Conservation (phyloP, 1,140 invertebrate genomes). For the Zaprionus ornatus region DNA sequence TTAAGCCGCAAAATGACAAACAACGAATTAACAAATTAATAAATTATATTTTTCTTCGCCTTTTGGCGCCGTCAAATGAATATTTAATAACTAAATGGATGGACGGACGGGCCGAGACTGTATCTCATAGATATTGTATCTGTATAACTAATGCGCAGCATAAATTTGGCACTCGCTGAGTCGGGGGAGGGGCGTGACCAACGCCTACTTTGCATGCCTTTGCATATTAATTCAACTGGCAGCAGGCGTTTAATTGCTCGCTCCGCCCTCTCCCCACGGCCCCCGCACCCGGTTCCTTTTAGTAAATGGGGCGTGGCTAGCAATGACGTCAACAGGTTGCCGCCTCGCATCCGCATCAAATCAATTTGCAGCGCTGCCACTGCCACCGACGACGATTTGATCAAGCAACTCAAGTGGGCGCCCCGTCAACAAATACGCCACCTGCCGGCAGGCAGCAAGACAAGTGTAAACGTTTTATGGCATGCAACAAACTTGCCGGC, state of each 20-base stretch:
- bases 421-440: not conserved
- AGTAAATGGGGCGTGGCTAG: conserved; percentile 61
- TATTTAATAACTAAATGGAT: conserved; percentile 58
- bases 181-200: not conserved
- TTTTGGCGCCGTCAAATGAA: conserved; percentile 50
- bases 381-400: conserved; percentile 20
- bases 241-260: conserved; percentile 63
- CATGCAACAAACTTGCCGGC: conserved; percentile 15
- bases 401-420: conserved; percentile 24
- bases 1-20: conserved; percentile 83
- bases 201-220: conserved; percentile 52
- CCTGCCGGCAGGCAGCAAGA: conserved; percentile 11
- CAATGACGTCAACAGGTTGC: conserved; percentile 73
- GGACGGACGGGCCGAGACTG: conserved; percentile 31
- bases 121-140: conserved; percentile 40
- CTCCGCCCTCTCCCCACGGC: conserved; percentile 5
- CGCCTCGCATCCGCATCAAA: conserved; percentile 65
- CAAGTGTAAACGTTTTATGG: conserved; percentile 23
- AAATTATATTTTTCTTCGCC: conserved; percentile 69
- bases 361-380: conserved; percentile 48
- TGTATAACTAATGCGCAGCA: conserved; percentile 66
- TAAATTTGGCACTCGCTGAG: conserved; percentile 67
- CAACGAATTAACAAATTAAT: conserved; percentile 83
- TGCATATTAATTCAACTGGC: conserved; percentile 70
- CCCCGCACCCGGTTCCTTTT: conserved; percentile 3